A percentile compares a stretch with the other conserved stretches of the same genome.
Evolutionary conservation across 2,888 invertebrate species (phyloP).

Genomic region (Drosophila recens): DNA sequence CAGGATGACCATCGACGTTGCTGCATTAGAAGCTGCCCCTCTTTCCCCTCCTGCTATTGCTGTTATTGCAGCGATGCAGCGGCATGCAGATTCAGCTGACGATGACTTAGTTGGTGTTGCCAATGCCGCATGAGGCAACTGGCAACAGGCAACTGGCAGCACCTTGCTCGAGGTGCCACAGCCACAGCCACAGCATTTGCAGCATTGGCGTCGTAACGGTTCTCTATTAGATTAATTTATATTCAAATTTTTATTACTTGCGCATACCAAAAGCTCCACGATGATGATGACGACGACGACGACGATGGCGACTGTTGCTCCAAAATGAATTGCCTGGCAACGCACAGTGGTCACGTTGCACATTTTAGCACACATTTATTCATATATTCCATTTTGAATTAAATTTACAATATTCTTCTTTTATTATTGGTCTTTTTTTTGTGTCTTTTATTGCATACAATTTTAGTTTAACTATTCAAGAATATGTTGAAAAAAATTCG

Average conservation of each 20-base stretch:
- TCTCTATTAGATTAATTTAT: slow-evolving; percentile 83
- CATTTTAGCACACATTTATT: background rate
- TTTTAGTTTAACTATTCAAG: too few species aligned
- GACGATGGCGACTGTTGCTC: slow-evolving; percentile 60
- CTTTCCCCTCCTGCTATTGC: slow-evolving; percentile 34
- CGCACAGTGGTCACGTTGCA: background rate
- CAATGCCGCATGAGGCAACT: slow-evolving; percentile 21
- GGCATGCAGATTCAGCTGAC: slow-evolving; percentile 66
- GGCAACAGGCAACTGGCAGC: slow-evolving; percentile 45
- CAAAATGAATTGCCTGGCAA: slow-evolving; percentile 71
- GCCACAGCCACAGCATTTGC: slow-evolving; percentile 34
- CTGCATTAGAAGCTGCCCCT: slow-evolving; percentile 42
- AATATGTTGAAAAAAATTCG: too few species aligned
- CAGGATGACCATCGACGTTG: slow-evolving; percentile 70
- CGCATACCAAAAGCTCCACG: slow-evolving; percentile 66
- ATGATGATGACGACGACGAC: slow-evolving; percentile 14
- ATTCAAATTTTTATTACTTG: slow-evolving; percentile 84
- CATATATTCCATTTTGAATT: background rate
- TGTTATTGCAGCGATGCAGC: slow-evolving; percentile 22
- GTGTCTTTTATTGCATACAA: too few species aligned
- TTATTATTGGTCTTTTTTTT: too few species aligned
- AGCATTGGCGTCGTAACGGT: slow-evolving; percentile 72
- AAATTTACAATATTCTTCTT: too few species aligned
- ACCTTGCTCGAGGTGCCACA: slow-evolving; percentile 72
- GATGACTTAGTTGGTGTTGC: slow-evolving; percentile 76